A percentile compares a stretch with the other conserved stretches of the same genome.
Conservation (phyloP, 1,140 invertebrate genomes). For the Diachasma alloeum region DNA sequence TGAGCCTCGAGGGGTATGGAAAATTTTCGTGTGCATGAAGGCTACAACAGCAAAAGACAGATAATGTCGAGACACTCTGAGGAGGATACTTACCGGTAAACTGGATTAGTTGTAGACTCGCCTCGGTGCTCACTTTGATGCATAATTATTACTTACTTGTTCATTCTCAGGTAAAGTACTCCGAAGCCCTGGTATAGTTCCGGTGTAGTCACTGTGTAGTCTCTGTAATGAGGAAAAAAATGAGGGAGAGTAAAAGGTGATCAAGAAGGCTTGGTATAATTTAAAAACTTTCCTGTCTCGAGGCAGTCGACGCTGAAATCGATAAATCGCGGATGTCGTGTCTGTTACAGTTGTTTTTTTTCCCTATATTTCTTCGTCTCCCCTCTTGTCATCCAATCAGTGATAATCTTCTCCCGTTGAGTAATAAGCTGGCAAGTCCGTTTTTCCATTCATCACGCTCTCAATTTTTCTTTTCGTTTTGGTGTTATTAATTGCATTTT, state of each 20-base stretch:
- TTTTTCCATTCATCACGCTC: constrained; percentile 41
- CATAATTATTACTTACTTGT: constrained; percentile 43
- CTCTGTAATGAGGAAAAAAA: constrained; percentile 4
- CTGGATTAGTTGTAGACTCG: constrained; percentile 41
- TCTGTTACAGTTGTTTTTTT: constrained; percentile 25
- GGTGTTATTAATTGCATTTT: neutral
- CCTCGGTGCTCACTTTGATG: constrained; percentile 43
- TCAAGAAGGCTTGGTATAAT: constrained; percentile 40
- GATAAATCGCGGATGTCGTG: constrained; percentile 47
- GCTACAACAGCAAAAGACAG: neutral
- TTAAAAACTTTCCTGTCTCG: constrained; percentile 51
- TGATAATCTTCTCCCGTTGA: constrained; percentile 47
- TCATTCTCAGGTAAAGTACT: constrained; percentile 17
- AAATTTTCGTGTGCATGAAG: neutral
- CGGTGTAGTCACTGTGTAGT: neutral
- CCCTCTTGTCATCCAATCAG: constrained; percentile 40
- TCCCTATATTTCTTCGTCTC: neutral
- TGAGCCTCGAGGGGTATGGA: constrained; percentile 12
- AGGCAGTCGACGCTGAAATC: constrained; percentile 42
- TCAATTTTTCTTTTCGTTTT: neutral
- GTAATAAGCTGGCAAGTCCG: constrained; percentile 53
- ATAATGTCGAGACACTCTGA: constrained; percentile 16
- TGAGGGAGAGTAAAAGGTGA: constrained; percentile 17
- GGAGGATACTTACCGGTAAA: constrained; percentile 21
- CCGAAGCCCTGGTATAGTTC: neutral